Percentiles rank a stretch among this genome's conserved stretches.
phyloP scores from a whole-genome alignment of 2,797 vertebrate species.

The Rhincodon typus region DNA sequence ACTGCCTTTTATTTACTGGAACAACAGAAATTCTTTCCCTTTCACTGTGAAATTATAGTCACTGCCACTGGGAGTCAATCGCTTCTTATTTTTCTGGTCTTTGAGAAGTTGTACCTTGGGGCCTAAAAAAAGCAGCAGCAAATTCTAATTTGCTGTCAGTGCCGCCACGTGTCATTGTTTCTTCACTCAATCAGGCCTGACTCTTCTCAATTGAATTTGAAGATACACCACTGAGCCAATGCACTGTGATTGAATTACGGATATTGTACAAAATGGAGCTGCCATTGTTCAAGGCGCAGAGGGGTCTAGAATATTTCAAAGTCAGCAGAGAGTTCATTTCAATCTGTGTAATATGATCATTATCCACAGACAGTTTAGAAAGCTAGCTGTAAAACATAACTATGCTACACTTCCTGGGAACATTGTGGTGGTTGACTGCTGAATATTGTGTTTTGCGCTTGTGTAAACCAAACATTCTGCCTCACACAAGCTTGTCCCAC shows the following conservation, averaged over 20 bases:
- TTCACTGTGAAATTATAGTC: not conserved
- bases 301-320: constrained; percentile 1
- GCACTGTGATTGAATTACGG: not conserved
- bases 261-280: constrained; percentile 19
- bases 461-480: not conserved
- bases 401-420: not conserved
- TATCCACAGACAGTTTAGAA: not conserved
- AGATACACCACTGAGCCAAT: not conserved
- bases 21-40: not conserved
- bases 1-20: not conserved
- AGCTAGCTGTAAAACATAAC: not conserved
- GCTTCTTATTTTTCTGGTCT: not conserved
- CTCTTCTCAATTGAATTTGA: constrained; percentile 5
- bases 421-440: not conserved
- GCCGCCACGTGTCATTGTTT: not conserved
- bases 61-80: not conserved
- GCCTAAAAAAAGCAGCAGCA: not conserved
- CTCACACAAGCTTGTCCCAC: not conserved
- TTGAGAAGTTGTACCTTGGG: not conserved
- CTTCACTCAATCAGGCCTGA: not conserved
- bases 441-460: not conserved
- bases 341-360: constrained; percentile 16
- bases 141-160: not conserved
- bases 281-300: not conserved
- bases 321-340: constrained; percentile 15